Conservation (phyloP, 1,140 invertebrate species). For the Aphis craccivora region DNA sequence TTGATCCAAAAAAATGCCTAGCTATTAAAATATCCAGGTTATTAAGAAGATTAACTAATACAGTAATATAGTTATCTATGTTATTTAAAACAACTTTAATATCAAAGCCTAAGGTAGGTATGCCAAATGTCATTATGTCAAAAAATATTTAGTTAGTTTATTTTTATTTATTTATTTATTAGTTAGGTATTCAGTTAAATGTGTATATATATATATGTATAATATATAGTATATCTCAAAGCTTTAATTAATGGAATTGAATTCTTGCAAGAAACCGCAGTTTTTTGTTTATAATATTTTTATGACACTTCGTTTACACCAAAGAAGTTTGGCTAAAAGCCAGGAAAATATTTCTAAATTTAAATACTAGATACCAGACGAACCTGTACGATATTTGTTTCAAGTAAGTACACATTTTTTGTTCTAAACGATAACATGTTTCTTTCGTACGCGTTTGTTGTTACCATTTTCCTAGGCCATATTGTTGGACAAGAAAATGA, state of each 20-base stretch:
- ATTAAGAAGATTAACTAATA: background rate
- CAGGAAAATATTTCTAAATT: slow-evolving; percentile 16
- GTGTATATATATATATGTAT: background rate
- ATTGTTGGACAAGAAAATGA: background rate
- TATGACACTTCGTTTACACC: background rate
- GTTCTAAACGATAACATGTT: slow-evolving; percentile 2
- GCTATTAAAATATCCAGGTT: background rate
- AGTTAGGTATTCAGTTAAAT: background rate
- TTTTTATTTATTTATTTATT: background rate
- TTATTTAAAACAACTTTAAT: background rate
- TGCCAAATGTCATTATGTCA: no score
- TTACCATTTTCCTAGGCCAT: background rate
- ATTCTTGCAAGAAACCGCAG: background rate
- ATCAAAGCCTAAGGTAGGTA: background rate
- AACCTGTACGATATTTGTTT: background rate
- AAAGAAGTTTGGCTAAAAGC: background rate
- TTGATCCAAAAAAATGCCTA: background rate
- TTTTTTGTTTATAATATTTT: background rate
- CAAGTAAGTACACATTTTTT: background rate
- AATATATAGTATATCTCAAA: background rate
- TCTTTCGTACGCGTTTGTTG: background rate
- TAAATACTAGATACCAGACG: slow-evolving; percentile 20
- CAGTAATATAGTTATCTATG: background rate
- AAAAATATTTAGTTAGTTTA: background rate
- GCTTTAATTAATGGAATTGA: background rate